Base-by-base conservation (phyloP, 2,888 invertebrate species). In the Coecobrya sp. region DNA sequence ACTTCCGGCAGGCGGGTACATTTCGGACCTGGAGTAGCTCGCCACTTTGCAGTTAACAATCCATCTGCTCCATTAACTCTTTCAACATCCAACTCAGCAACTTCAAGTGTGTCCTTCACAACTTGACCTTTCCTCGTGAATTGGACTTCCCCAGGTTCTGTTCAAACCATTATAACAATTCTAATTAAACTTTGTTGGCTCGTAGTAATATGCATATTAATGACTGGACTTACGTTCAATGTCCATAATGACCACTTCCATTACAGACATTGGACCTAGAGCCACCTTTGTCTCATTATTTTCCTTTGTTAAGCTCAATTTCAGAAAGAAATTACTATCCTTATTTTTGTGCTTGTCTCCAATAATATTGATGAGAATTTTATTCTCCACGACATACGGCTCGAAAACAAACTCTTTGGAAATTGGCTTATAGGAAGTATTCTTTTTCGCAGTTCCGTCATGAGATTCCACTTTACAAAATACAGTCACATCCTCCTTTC, bases 321-420 rank as follows among this genome's bases (percentile, higher is more conserved):
- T 96, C 36, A 97, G 96, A 95, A 96, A 97, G 95, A 97, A 97
- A 91, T 96, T 96, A 95, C 96, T 96, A 94, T 96, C 96, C 0
- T 96, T 96, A 95, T 97, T 96, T 96, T 96, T 97, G 92, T 92
- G 96, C 91, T 96, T 96, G 94, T 96, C 97, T 91, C 96, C 96
- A 10, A 97, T 95, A 91, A 97, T 96, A 82, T 79, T 70, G 3
- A 93, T 76, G 1, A 65, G 22, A 4, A 93, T 52, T 8, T 82
- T 89, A 5, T 86, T 79, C 22, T 84, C 79, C 30, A 82, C 55
- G 8, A 85, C 84, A 30, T 89, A 89, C 0, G 93, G 93, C 11
- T 70, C 65, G 49, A 92, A 92, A 7, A 68, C 79, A 27, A 93
- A 22, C 11, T 65, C 36, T 52, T 88, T 59, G 22, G 52, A 84